Evolutionary conservation across 2,888 invertebrate species (phyloP), one percentile per base, ranked within the genome.

Genomic region (Desoria tigrina): DNA sequence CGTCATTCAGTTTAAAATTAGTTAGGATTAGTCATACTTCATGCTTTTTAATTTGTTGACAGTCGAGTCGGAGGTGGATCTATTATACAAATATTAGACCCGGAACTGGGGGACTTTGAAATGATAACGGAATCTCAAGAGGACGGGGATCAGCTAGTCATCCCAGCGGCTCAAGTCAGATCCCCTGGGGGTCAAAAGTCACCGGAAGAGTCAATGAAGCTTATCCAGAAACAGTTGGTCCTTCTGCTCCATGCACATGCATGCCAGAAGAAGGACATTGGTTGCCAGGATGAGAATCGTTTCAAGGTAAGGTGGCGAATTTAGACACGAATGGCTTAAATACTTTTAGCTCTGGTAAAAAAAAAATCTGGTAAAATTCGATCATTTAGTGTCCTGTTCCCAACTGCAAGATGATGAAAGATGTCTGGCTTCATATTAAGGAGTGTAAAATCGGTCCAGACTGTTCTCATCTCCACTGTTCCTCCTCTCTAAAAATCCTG

Each of bases 401-500:
- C 1, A 59, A 64, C 53, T 64, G 64, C 49, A 21, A 59, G 42
- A 64, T 50, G 28, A 64, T 64, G 64, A 49, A 54, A 37, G 59
- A 45, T 16, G 64, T 64, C 7, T 64, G 64, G 64, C 26, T 23
- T 2, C 64, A 64, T 26, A 60, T 64, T 28, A 42, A 56, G 21
- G 23, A 9, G 26, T 64, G 64, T 26, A 18, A 18, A 9, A 26
- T 45, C 3, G 64, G 64, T 14, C 59, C 32, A 21, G 42, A 51
- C 1, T 64, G 64, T 24, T 16, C 53, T n/a, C 45, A 28, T 16
- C 45, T 53, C 9, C 64, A 64, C 23, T 64, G 64, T 42, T 51
- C 59, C 21, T 64, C 64, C 23, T 64, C 64, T n/a, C 28, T 54
- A 9, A 64, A 64, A 27, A 64, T 64, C n/a, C 21, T 64, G 53